A percentile compares a stretch with the other conserved stretches of the same genome.
Conservation (phyloP, 2,797 vertebrate species). For the Etheostoma nigrum region DNA sequence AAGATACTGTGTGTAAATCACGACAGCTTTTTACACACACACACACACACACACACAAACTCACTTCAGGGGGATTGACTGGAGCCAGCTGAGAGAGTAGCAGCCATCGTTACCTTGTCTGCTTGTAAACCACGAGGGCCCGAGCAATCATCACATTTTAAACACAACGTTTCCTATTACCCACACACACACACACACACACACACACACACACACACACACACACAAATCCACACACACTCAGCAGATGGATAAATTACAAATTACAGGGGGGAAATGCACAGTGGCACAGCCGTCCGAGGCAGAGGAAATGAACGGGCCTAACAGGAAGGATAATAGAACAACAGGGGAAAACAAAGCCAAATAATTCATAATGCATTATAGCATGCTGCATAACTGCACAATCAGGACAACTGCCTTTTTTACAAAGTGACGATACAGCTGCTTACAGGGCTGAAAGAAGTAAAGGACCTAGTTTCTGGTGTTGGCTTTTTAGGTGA, state of each 20-base stretch:
- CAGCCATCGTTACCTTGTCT: slow-evolving; percentile 65
- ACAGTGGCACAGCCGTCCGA: slow-evolving; percentile 50
- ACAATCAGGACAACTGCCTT: slow-evolving; percentile 59
- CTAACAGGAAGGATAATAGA: slow-evolving; percentile 67
- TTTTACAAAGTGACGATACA: slow-evolving; percentile 51
- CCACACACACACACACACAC: slow-evolving; percentile 18
- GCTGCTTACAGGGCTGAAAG: slow-evolving; percentile 41
- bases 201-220: slow-evolving; percentile 29
- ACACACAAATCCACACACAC: slow-evolving; percentile 1
- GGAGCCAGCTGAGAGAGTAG: slow-evolving; percentile 59
- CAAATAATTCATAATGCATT: slow-evolving; percentile 72
- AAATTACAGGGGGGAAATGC: slow-evolving; percentile 69
- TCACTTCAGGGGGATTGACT: slow-evolving; percentile 56
- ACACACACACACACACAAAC: slow-evolving; percentile 19
- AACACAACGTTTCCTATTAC: slow-evolving; percentile 71
- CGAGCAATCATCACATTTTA: slow-evolving; percentile 69
- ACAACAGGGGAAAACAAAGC: slow-evolving; percentile 63
- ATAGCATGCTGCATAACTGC: slow-evolving; percentile 62
- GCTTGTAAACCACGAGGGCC: slow-evolving; percentile 70
- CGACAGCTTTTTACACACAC: slow-evolving; percentile 29
- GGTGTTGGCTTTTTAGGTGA: slow-evolving; percentile 26
- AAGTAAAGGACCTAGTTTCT: slow-evolving; percentile 57
- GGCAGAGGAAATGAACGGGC: slow-evolving; percentile 71
- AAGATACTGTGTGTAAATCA: slow-evolving; percentile 31
- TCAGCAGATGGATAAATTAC: slow-evolving; percentile 72